Conservation (phyloP, 2,113 vertebrate species). For the Mustelus asterias region DNA sequence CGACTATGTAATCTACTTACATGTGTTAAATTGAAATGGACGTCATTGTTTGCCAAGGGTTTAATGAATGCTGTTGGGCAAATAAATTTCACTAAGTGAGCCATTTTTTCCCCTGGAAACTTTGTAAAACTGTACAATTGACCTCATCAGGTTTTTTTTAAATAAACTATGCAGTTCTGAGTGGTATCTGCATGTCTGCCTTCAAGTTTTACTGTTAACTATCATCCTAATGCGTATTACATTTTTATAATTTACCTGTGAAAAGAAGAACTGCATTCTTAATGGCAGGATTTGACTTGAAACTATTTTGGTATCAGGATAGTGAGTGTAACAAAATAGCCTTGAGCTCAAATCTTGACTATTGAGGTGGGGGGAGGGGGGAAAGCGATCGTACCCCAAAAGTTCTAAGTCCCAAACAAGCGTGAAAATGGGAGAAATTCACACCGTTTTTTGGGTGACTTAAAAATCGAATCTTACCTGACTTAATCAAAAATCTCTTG, state of each 20-base stretch:
- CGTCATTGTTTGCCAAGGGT: not conserved
- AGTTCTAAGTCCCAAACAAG: no score
- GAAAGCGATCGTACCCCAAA: no score
- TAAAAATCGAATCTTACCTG: no score
- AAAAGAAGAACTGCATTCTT: not conserved
- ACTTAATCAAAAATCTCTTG: no score
- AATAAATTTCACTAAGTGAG: not conserved
- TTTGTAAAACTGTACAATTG: not conserved
- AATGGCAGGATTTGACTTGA: not conserved
- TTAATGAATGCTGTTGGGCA: conserved; percentile 2
- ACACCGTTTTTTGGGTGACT: no score
- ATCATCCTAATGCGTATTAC: not conserved
- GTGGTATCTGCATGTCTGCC: not conserved
- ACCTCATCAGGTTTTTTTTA: not conserved
- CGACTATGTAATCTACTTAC: not conserved
- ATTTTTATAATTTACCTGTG: not conserved
- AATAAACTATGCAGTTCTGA: not conserved
- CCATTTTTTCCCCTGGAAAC: not conserved
- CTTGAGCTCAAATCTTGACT: not conserved
- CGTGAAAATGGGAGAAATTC: no score
- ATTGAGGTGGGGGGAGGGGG: not conserved
- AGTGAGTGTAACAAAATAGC: not conserved
- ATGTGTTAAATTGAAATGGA: conserved; percentile 8
- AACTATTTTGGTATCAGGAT: not conserved
- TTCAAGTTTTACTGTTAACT: not conserved